Conservation (phyloP, 1,140 invertebrate genomes). For the Lethrus apterus region DNA sequence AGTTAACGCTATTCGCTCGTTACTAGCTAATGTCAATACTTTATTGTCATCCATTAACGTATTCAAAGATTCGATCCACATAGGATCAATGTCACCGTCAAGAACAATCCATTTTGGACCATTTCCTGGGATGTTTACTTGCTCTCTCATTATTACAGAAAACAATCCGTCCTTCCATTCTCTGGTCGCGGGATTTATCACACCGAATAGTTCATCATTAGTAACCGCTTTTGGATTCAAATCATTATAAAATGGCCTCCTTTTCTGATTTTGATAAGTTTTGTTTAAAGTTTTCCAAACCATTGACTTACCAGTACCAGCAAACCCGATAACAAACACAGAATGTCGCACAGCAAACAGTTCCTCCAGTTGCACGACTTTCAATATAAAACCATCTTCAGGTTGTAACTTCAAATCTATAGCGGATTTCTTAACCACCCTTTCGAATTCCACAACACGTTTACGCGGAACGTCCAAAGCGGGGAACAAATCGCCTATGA, state of each 20-base stretch:
- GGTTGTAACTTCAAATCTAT: constrained; percentile 81
- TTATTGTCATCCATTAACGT: constrained; percentile 83
- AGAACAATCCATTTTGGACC: constrained; percentile 94
- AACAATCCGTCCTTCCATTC: constrained; percentile 97
- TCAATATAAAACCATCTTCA: constrained; percentile 82
- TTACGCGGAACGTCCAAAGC: constrained; percentile 81
- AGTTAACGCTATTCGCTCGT: constrained; percentile 89
- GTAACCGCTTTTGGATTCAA: constrained; percentile 94
- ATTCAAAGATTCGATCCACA: constrained; percentile 95
- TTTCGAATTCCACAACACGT: constrained; percentile 77
- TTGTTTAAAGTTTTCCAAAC: constrained; percentile 86
- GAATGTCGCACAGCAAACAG: constrained; percentile 89
- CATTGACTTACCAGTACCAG: constrained; percentile 89
- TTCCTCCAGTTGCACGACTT: constrained; percentile 87
- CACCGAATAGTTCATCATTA: constrained; percentile 91
- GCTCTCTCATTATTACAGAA: constrained; percentile 87
- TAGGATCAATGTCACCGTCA: constrained; percentile 94
- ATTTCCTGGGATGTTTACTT: constrained; percentile 77
- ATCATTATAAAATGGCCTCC: constrained; percentile 80
- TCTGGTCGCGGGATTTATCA: constrained; percentile 89
- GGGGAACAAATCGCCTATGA: constrained; percentile 85
- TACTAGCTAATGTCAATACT: constrained; percentile 85
- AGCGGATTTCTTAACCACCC: constrained; percentile 65
- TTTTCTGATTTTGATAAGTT: constrained; percentile 69
- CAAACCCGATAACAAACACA: constrained; percentile 85